Evolutionary conservation across 2,797 vertebrate genomes (phyloP).

Genomic region (Periparus ater): DNA sequence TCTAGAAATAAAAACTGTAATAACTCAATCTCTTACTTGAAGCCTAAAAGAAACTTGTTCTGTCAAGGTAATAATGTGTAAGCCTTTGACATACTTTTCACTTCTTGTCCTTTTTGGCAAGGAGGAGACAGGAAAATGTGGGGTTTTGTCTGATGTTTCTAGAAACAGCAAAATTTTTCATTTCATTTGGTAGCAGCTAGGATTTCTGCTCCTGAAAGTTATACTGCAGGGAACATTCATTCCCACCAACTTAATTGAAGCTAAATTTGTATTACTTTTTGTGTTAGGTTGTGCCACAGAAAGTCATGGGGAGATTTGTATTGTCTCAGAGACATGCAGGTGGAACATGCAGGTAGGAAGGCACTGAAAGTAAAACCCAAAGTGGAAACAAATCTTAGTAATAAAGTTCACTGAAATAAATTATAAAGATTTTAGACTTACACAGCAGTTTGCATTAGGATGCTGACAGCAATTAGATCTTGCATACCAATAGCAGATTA

Average conservation of each 20-base stretch:
- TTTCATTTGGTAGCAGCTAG: not conserved
- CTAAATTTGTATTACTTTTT: not conserved
- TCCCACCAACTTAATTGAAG: not conserved
- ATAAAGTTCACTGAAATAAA: not conserved
- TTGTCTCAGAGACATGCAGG: not conserved
- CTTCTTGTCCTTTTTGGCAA: not conserved
- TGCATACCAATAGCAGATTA: not conserved
- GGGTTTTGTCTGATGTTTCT: not conserved
- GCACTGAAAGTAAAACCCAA: not conserved
- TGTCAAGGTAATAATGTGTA: not conserved
- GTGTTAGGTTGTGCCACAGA: not conserved
- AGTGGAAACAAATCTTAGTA: not conserved
- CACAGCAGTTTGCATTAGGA: not conserved
- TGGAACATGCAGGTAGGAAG: not conserved
- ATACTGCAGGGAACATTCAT: rapidly evolving
- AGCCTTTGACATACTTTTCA: not conserved
- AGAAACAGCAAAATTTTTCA: not conserved
- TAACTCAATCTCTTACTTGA: not conserved
- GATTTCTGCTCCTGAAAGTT: not conserved
- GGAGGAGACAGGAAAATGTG: not conserved
- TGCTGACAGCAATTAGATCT: not conserved
- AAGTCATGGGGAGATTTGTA: not conserved
- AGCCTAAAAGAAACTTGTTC: not conserved
- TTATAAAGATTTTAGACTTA: not conserved
- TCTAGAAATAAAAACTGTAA: not conserved